Conservation (phyloP, 2,888 invertebrate species). For the Leucophenga montana region DNA sequence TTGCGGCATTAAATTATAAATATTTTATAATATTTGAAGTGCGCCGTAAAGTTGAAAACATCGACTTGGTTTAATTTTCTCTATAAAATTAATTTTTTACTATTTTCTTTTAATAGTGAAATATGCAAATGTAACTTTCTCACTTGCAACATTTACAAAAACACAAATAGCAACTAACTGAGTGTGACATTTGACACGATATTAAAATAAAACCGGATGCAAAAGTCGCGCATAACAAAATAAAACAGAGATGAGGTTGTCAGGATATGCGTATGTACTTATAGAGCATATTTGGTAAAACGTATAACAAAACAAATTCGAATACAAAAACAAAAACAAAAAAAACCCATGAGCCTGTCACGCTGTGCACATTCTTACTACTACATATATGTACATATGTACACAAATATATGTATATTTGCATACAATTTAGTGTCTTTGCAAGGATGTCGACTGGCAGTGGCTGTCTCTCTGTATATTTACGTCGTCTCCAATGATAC, state of each 20-base stretch:
- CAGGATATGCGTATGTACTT: constrained; percentile 50
- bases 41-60: too few species aligned
- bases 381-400: constrained; percentile 18
- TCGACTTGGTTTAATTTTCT: too few species aligned
- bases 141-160: constrained; percentile 67
- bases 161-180: constrained; percentile 58
- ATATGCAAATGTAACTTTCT: constrained; percentile 69
- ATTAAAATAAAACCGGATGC: constrained; percentile 58
- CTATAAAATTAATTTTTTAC: not conserved
- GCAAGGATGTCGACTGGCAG: constrained; percentile 25
- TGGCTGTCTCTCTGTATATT: constrained; percentile 39
- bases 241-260: not conserved
- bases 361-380: not conserved
- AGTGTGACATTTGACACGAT: constrained; percentile 68
- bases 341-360: not conserved
- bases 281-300: constrained; percentile 55
- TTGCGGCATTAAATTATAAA: too few species aligned
- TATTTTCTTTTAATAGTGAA: constrained; percentile 33
- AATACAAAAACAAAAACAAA: constrained; percentile 36
- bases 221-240: constrained; percentile 21
- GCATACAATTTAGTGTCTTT: constrained; percentile 29
- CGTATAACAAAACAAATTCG: constrained; percentile 61
- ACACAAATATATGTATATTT: constrained; percentile 34
- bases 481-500: not conserved
- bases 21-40: too few species aligned